A percentile compares a stretch with the other conserved stretches of the same genome.
These are phyloP conservation scores for Branchinecta lindahli DNA, from an alignment of 1,140 invertebrate species.

Conservation along the genomic window DNA sequence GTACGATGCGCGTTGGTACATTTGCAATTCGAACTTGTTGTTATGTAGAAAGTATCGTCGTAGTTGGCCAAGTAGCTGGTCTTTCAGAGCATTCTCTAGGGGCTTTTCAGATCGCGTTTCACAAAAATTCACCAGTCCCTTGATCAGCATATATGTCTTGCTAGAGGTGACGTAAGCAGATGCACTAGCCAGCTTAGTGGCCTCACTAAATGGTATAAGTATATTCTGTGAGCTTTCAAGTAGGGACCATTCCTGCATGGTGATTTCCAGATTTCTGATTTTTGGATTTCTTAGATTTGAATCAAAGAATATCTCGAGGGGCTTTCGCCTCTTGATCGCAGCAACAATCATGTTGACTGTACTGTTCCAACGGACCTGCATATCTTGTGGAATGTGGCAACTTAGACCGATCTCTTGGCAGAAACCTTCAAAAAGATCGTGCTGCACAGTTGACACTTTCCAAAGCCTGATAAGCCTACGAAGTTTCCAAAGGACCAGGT, in stretches of 20 bases:
- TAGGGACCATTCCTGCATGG: neutral
- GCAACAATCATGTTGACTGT: neutral
- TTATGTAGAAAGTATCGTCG: no score
- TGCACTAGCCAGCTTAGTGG: neutral
- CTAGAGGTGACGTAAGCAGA: neutral
- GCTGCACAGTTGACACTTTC: neutral
- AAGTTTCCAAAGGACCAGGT: neutral
- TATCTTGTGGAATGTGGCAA: neutral
- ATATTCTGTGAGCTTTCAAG: neutral
- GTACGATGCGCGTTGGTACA: no score
- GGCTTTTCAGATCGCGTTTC: neutral
- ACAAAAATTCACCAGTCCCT: neutral
- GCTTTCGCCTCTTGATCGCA: neutral
- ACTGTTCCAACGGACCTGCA: neutral
- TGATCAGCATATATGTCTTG: neutral
- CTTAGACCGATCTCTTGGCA: neutral
- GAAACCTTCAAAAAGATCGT: neutral
- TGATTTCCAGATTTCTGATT: neutral
- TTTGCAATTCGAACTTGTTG: no score
- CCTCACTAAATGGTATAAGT: neutral
- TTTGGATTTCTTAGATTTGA: neutral
- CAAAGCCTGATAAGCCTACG: neutral
- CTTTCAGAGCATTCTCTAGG: neutral
- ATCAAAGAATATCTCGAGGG: neutral
- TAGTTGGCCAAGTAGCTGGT: no score